Percentiles rank a stretch among this genome's conserved stretches.
Conservation (phyloP, 2,113 vertebrate species). For the Nannospalax galili region DNA sequence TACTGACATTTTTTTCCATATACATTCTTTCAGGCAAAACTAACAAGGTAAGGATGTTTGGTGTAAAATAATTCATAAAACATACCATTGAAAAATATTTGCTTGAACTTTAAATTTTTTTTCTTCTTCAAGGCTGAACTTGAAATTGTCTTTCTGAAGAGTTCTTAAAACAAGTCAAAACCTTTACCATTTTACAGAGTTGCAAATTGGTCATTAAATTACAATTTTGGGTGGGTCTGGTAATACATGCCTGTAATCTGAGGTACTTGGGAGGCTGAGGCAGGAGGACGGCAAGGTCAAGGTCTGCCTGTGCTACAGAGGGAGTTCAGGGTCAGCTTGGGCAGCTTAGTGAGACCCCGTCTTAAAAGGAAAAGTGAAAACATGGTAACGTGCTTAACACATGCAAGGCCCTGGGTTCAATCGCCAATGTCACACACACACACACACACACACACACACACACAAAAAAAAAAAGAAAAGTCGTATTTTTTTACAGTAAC, state of each 20-base stretch:
- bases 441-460: not conserved
- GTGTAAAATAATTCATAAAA: slow-evolving; percentile 52
- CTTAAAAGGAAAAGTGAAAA: not conserved
- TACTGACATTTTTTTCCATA: slow-evolving; percentile 64
- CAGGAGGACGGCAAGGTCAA: too few relatives aligned
- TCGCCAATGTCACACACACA: not conserved
- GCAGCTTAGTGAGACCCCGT: not conserved
- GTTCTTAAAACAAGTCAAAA: slow-evolving; percentile 39
- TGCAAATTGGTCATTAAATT: slow-evolving; percentile 34
- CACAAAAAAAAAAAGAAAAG: not conserved
- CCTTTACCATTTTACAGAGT: not conserved
- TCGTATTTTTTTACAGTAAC: not conserved
- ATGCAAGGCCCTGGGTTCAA: too few relatives aligned
- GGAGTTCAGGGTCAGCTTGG: not conserved
- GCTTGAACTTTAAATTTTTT: slow-evolving; percentile 26
- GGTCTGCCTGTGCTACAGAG: not conserved
- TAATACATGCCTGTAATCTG: not conserved
- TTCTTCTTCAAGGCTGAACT: slow-evolving; percentile 30
- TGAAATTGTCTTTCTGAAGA: not conserved
- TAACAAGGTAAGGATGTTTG: slow-evolving; percentile 80
- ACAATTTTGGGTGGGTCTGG: not conserved
- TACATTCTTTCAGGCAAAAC: slow-evolving; percentile 76
- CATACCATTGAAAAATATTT: not conserved
- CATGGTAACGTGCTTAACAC: too few relatives aligned
- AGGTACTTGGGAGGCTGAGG: not conserved